Evolutionary conservation across 2,113 vertebrate genomes (phyloP), one percentile per base, ranked within the genome.

Genomic region (Muscicapa adusta): DNA sequence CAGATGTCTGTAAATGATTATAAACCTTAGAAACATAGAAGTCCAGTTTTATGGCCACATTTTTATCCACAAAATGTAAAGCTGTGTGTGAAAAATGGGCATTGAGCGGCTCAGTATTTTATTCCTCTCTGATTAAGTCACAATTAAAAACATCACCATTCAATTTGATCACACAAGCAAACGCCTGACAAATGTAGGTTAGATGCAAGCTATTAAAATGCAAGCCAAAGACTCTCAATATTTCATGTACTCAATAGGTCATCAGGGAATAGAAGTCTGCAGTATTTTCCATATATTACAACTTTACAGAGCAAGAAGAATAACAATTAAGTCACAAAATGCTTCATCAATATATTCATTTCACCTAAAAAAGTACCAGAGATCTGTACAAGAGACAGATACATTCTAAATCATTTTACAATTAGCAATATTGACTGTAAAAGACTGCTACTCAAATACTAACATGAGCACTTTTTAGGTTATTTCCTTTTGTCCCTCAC

Each of bases 251-350:
- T 92, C 77, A 72, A 67, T 89, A 91, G 53, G 63, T 85, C 92
- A 73, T 43, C 12, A 47, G 73, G 77, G 80, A 89, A 91, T 78
- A 93, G 57, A 81, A 75, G 2, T 76, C 88, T 94, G 88, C 70
- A 93, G 67, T 76, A 56, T 96, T 96, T 91, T 76, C 78, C 77
- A 85, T 90, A 73, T 62, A 93, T 82, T 93, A 83, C 67, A 79
- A 70, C 4, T 88, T 93, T 73, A 79, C 61, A 79, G 53, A 72
- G 48, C 57, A 85, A 72, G 68, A 93, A 95, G 60, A 93, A 93
- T 79, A 75, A 48, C 36, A 89, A 81, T 63, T 71, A 71, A 85
- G 45, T 65, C n/a, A 81, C 29, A 78, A 91, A 89, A 96, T 72
- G 15, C 5, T 36, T 8, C 65, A 65, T 76, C 54, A 57, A 93